These are phyloP conservation scores for Philotrypesis tridentata DNA, from an alignment of 1,140 invertebrate species.

Conservation along the genomic window DNA sequence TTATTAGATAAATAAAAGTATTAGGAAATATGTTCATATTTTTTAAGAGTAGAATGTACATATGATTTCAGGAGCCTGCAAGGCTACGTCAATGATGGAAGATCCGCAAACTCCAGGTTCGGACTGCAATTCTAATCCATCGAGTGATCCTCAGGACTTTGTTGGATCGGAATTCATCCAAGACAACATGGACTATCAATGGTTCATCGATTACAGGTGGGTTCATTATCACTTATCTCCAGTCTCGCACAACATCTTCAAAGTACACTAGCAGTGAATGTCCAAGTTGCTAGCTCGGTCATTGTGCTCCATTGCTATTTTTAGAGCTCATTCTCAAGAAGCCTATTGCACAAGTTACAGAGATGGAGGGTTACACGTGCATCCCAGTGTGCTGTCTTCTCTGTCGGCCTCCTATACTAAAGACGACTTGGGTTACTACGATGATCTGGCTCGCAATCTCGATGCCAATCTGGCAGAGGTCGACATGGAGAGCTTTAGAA, in stretches of 20 bases:
- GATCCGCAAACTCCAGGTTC: slow-evolving; percentile 76
- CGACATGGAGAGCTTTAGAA: slow-evolving; percentile 94
- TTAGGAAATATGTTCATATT: background rate
- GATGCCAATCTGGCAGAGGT: slow-evolving; percentile 95
- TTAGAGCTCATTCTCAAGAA: slow-evolving; percentile 5
- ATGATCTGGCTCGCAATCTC: slow-evolving; percentile 88
- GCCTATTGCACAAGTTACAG: slow-evolving; percentile 69
- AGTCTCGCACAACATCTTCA: background rate
- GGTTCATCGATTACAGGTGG: slow-evolving; percentile 90
- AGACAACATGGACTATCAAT: slow-evolving; percentile 91
- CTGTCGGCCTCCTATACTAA: slow-evolving; percentile 86
- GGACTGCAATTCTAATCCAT: slow-evolving; percentile 78
- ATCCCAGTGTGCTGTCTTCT: slow-evolving; percentile 86
- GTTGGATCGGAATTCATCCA: slow-evolving; percentile 84
- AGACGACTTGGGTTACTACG: slow-evolving; percentile 83
- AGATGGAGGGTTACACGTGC: slow-evolving; percentile 83
- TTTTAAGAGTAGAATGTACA: slow-evolving; percentile 10
- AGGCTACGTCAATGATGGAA: slow-evolving; percentile 67
- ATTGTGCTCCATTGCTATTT: slow-evolving; percentile 29
- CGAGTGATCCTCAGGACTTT: slow-evolving; percentile 69
- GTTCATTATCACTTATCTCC: background rate
- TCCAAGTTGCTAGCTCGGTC: background rate
- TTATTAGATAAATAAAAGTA: background rate
- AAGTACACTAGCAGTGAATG: background rate
- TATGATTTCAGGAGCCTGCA: slow-evolving; percentile 60